These are phyloP conservation scores for Galagoides demidoff DNA, from an alignment of 2,797 vertebrate genomes.

Conservation along the genomic window DNA sequence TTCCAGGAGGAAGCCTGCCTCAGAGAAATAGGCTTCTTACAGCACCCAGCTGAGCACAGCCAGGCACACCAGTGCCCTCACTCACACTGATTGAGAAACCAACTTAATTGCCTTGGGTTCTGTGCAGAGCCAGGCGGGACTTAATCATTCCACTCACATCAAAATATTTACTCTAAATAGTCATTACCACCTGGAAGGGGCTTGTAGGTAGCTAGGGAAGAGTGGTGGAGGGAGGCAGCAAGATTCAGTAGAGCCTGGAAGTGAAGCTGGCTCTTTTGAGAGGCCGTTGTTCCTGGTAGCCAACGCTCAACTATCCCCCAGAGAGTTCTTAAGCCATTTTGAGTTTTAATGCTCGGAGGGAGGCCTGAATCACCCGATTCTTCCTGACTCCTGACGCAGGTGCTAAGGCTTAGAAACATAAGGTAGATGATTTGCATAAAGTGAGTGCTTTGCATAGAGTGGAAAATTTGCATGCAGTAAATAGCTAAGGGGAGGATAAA, in stretches of 20 bases:
- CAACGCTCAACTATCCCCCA: conserved; percentile 19
- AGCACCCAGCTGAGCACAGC: conserved; percentile 26
- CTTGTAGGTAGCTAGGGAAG: conserved; percentile 61
- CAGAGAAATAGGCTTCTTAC: background rate
- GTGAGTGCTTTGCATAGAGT: conserved; percentile 72
- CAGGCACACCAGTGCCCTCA: background rate
- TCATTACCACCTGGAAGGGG: conserved; percentile 77
- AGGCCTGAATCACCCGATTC: conserved; percentile 63
- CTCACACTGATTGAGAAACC: conserved; percentile 69
- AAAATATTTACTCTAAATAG: conserved; percentile 82
- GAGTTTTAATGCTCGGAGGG: conserved; percentile 53
- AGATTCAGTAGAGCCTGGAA: conserved; percentile 8
- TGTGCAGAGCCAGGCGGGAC: conserved; percentile 58
- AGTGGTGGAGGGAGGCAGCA: background rate
- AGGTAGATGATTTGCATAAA: conserved; percentile 72
- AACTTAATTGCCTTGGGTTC: conserved; percentile 74
- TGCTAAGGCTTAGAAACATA: conserved; percentile 65
- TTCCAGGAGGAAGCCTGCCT: background rate
- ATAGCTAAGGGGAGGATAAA: conserved; percentile 74
- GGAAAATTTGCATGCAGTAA: conserved; percentile 75
- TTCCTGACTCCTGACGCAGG: conserved; percentile 48
- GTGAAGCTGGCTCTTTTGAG: conserved; percentile 30
- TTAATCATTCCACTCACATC: conserved; percentile 77
- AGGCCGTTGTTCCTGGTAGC: conserved; percentile 20
- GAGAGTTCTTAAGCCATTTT: conserved; percentile 68